phyloP scores from a whole-genome alignment of 2,113 vertebrate genomes.

The Corydoras maculifer region DNA sequence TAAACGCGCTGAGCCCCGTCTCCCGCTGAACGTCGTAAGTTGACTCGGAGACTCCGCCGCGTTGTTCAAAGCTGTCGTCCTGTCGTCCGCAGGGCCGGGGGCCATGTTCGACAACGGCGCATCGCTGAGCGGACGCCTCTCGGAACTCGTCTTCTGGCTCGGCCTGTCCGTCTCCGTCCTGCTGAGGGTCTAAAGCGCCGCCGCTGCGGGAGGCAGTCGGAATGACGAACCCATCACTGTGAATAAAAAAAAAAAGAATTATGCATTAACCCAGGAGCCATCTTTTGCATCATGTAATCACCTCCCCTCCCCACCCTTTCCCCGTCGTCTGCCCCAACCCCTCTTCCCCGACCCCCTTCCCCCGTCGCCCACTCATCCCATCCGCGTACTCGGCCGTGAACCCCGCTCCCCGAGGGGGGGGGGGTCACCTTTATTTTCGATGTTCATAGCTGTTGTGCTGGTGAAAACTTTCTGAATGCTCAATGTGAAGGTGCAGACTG shows the following conservation, averaged over 20 bases:
- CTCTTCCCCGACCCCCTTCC: constrained; percentile 13
- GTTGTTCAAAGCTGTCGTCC: background rate
- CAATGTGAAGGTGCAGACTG: constrained; percentile 8
- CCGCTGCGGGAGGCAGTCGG: constrained; percentile 58
- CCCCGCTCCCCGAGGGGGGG: too few relatives aligned
- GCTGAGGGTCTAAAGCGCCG: constrained; percentile 60
- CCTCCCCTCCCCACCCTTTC: constrained; percentile 4
- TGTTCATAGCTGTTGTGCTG: constrained; percentile 51
- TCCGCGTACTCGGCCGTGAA: constrained; percentile 13
- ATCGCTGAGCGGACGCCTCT: constrained; percentile 49
- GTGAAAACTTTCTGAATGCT: constrained; percentile 23
- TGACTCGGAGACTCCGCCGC: too few relatives aligned
- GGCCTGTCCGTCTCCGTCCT: constrained; percentile 59
- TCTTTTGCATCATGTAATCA: constrained; percentile 61
- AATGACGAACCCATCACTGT: constrained; percentile 78
- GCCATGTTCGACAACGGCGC: constrained; percentile 59
- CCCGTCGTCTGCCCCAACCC: constrained; percentile 32
- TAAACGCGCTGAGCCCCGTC: too few relatives aligned
- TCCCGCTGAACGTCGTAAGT: too few relatives aligned
- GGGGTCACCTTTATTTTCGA: constrained; percentile 9
- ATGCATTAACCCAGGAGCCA: constrained; percentile 77
- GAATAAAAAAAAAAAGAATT: constrained; percentile 61
- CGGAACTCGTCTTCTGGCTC: constrained; percentile 52
- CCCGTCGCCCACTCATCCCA: constrained; percentile 35
- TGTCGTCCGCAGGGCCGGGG: constrained; percentile 60